Base-by-base conservation (phyloP, 2,888 invertebrate genomes). In the Nomada fabriciana region DNA sequence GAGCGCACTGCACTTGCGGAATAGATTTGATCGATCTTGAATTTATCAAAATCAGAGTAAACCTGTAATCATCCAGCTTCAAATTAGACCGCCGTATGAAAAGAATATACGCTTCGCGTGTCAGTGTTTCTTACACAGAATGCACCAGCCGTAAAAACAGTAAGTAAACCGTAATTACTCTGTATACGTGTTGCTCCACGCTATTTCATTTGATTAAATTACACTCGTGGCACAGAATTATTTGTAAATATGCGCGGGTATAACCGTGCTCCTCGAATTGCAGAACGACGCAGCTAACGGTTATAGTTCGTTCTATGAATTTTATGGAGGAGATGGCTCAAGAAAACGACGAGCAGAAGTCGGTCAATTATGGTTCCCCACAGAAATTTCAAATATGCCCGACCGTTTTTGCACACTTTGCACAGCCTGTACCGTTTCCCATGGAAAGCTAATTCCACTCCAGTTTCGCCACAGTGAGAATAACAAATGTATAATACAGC, bases 301-400 rank as follows among this genome's bases (percentile, higher is more conserved):
- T 67, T 63, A 42, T 15, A 18, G 42, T 25, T 25, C 52, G 36
- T 43, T 43, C 25, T 11, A 57, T 63, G 36, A 60, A 69, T 43
- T 64, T 68, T 68, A 36, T 18, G 42, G 1, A 13, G 25, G 3
- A 20, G 57, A 50, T 76, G 18, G 52, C 42, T 20, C 36, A 65
- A 52, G 78, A 50, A 69, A 82, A 59, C 67, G 67, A 80, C 52
- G 25, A 63, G 43, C 13, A 50, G 13, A 80, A 72, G 57, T 61
- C 67, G 67, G 53, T 25, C 52, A 47, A 77, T 77, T 63, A 67
- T 50, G 52, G 57, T 23, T 69, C 23, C 42, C 64, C 59, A n/a
- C 53, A 71, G 47, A 65, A 80, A 71, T 82, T 20, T 53, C 25
- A 53, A 53, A 57, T 18, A 68, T 55, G 23, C 23, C 15, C 2